A percentile compares a stretch with the other conserved stretches of the same genome.
Conservation (phyloP, 1,140 invertebrate species). For the Zophobas atratus region DNA sequence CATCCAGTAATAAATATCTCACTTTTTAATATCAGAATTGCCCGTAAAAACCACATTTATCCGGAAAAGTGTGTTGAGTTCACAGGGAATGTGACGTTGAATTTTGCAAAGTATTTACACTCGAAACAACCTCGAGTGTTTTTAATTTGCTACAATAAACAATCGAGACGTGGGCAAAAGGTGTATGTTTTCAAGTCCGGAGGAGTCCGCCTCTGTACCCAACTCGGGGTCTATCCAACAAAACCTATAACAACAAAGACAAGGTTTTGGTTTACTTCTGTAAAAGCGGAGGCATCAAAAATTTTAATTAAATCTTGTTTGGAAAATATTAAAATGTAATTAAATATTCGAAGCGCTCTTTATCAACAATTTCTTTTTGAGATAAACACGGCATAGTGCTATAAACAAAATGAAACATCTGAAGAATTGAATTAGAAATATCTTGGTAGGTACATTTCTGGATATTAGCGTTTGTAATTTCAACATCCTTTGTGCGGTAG, state of each 20-base stretch:
- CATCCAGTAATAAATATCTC: slow-evolving; percentile 9
- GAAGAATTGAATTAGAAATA: slow-evolving; percentile 53
- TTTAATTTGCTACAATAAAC: slow-evolving; percentile 3
- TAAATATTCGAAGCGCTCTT: slow-evolving; percentile 18
- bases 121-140: neutral
- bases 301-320: slow-evolving; percentile 24
- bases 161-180: neutral
- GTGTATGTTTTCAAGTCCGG: neutral
- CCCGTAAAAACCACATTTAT: neutral
- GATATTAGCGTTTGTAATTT: slow-evolving; percentile 54
- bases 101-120: neutral
- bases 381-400: slow-evolving; percentile 16
- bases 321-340: slow-evolving; percentile 40
- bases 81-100: neutral
- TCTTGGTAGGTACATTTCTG: slow-evolving; percentile 53
- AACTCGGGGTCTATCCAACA: neutral
- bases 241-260: slow-evolving; percentile 15
- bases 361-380: slow-evolving; percentile 26
- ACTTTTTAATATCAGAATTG: slow-evolving; percentile 8
- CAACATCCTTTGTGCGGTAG: slow-evolving; percentile 49
- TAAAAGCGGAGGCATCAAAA: neutral
- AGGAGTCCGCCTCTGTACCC: slow-evolving; percentile 1
- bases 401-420: slow-evolving; percentile 52
- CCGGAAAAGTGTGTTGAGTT: too few relatives aligned
- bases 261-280: slow-evolving; percentile 9